phyloP scores from a whole-genome alignment of 2,797 vertebrate genomes.

The Poeciliopsis presidionis region DNA sequence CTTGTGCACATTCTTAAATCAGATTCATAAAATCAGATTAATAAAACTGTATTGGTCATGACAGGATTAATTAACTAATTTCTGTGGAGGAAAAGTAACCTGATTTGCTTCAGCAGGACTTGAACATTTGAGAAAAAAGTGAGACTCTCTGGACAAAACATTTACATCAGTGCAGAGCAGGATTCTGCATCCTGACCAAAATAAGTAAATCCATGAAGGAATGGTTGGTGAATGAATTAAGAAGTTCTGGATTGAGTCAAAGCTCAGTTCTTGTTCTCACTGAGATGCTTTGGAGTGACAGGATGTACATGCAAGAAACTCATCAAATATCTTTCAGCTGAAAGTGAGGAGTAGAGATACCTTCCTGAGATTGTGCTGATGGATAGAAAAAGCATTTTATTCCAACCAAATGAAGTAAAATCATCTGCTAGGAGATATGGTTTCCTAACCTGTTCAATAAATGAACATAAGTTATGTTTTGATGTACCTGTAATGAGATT shows the following conservation, averaged over 20 bases:
- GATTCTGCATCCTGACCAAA: background rate
- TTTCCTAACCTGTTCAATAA: background rate
- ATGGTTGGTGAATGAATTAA: background rate
- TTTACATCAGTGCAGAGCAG: background rate
- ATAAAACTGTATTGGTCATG: background rate
- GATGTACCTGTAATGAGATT: background rate
- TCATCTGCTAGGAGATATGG: background rate
- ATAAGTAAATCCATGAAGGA: background rate
- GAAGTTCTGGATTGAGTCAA: background rate
- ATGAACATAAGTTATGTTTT: background rate
- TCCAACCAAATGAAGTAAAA: background rate
- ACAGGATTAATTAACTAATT: slow-evolving; percentile 14
- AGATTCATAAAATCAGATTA: slow-evolving; percentile 5
- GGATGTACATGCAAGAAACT: background rate
- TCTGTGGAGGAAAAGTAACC: background rate
- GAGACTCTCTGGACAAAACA: background rate
- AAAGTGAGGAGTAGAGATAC: background rate
- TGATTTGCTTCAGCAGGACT: background rate
- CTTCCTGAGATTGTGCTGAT: background rate
- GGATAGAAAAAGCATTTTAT: background rate
- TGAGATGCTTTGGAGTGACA: background rate
- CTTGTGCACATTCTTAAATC: slow-evolving; percentile 11
- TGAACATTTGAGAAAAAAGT: background rate
- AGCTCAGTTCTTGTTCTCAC: background rate
- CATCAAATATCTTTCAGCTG: background rate